Evolutionary conservation across 2,113 vertebrate species (phyloP), one percentile per base, ranked within the genome.

Genomic region (Misgurnus anguillicaudatus): DNA sequence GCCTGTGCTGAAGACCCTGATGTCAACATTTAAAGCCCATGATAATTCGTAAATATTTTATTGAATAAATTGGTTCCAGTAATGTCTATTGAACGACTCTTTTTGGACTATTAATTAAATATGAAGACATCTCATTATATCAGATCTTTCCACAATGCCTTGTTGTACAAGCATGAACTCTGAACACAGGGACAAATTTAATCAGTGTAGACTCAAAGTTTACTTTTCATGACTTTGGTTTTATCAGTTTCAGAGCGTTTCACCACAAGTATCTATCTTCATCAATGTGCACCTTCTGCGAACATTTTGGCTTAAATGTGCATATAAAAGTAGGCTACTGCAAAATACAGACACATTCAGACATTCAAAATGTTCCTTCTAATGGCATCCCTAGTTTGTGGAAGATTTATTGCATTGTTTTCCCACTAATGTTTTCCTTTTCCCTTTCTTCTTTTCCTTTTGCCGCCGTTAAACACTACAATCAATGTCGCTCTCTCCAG

Each of bases 21-120:
- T 62, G 60, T 9, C 24, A 62, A 11, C 72, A 47, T 14, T 47
- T 45, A 36, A 36, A 48, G 57, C 36, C 61, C 14, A 47, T 17
- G 9, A 21, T 31, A 39, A 48, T 3, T 75, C 13, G 62, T 48
- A 21, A 62, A 75, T 75, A 75, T 75, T 36, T 47, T 4, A 75
- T 62, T n/a, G 24, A 21, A 62, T 31, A 39, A 55, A 71, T 55
- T 16, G 2, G 6, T 68, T 11, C 3, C 4, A 4, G 21, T 47
- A 3, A 3, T 57, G 60, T 24, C 39, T 10, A n/a, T 3, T 57
- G 17, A 21, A 10, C 2, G 6, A 31, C 14, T 36, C 16, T 48
- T 47, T 31, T 16, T 11, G 24, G 3, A 11, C 8, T 75, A 13
- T 62, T 75, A 5, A 17, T 42, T 36, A 36, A 9, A 36, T 9